These are phyloP conservation scores for Macroglossus sobrinus DNA, from an alignment of 2,113 vertebrate genomes.

Conservation along the genomic window DNA sequence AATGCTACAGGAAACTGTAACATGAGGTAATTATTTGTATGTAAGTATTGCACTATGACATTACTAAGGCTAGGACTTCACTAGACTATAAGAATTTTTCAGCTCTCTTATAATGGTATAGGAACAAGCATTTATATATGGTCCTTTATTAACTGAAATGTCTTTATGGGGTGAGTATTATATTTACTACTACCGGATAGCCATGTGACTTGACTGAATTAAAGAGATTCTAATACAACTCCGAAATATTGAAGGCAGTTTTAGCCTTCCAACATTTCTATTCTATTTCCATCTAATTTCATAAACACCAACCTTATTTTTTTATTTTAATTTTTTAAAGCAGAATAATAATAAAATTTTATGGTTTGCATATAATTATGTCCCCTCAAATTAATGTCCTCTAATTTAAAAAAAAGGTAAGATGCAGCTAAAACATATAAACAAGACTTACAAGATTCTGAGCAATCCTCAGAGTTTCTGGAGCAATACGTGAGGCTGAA, in stretches of 20 bases:
- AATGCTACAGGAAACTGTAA: neutral
- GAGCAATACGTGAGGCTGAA: constrained; percentile 85
- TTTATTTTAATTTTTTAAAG: neutral
- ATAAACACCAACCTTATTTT: neutral
- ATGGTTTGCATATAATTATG: neutral
- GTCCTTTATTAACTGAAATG: neutral
- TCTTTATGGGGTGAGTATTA: neutral
- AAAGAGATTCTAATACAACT: neutral
- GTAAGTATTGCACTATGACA: neutral
- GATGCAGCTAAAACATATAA: neutral
- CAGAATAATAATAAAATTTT: neutral
- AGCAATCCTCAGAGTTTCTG: constrained; percentile 82
- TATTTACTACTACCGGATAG: neutral
- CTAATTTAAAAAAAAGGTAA: neutral
- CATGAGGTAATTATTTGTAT: neutral
- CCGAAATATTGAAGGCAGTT: neutral
- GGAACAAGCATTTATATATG: neutral
- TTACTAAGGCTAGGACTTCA: neutral
- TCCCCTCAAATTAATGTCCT: neutral
- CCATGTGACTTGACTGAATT: neutral
- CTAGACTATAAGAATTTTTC: neutral
- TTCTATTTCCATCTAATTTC: neutral
- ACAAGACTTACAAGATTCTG: constrained; percentile 88
- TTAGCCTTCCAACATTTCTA: constrained; percentile 17
- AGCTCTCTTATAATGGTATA: neutral